Conservation (phyloP, 1,140 invertebrate genomes). For the Vollenhovia emeryi region DNA sequence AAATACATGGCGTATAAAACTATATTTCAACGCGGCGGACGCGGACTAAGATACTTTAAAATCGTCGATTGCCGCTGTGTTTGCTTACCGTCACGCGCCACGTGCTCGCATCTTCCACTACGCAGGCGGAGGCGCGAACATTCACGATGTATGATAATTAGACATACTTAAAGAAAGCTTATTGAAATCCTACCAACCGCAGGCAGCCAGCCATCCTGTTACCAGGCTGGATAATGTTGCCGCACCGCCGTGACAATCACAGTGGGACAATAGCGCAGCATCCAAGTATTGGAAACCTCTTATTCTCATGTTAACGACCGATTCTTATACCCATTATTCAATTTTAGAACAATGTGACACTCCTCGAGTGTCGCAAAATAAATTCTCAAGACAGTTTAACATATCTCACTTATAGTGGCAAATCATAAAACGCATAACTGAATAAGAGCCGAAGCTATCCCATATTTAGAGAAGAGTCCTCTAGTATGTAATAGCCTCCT, state of each 20-base stretch:
- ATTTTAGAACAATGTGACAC: background rate
- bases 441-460: background rate
- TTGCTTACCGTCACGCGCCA: slow-evolving; percentile 1
- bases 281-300: background rate
- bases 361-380: slow-evolving; percentile 2
- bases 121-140: background rate
- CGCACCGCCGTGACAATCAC: slow-evolving; percentile 20
- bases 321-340: background rate
- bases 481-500: no score
- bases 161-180: slow-evolving; percentile 7
- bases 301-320: slow-evolving; percentile 18
- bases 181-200: slow-evolving; percentile 16
- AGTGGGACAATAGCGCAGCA: background rate
- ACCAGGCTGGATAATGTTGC: background rate
- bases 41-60: slow-evolving; percentile 7
- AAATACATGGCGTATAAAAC: slow-evolving; percentile 43
- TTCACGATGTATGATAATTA: slow-evolving; percentile 39
- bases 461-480: no score
- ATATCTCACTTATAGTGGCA: background rate
- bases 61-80: background rate
- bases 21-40: background rate
- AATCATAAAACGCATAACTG: background rate
- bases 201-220: slow-evolving; percentile 13
- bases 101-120: background rate
- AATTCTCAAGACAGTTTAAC: background rate